These are phyloP conservation scores for Chironomus tepperi DNA, from an alignment of 1,140 invertebrate genomes.

Conservation along the genomic window DNA sequence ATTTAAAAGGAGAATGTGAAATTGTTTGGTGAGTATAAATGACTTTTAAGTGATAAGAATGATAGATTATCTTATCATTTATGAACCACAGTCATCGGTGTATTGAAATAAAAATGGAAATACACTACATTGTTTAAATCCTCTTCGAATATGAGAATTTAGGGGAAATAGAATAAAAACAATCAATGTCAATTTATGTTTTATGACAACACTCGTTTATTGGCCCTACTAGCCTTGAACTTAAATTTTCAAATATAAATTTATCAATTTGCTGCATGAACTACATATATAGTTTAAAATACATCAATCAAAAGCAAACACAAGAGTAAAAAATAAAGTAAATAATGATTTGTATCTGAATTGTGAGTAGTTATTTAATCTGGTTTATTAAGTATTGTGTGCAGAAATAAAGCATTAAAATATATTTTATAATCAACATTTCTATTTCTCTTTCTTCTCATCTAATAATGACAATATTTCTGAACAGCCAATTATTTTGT, in stretches of 20 bases:
- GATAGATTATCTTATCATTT: too few relatives aligned
- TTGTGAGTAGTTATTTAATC: too few relatives aligned
- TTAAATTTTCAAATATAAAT: neutral
- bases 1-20: neutral
- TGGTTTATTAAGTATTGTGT: neutral
- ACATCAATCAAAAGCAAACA: too few relatives aligned
- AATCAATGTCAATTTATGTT: neutral
- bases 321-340: too few relatives aligned
- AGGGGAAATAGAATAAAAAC: neutral
- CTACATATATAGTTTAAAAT: too few relatives aligned
- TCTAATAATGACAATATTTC: neutral
- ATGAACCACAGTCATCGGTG: too few relatives aligned
- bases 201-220: neutral
- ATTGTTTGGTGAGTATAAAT: too few relatives aligned
- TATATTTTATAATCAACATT: neutral
- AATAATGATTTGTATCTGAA: too few relatives aligned
- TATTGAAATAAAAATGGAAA: too few relatives aligned
- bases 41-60: too few relatives aligned
- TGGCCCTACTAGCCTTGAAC: neutral
- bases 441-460: neutral
- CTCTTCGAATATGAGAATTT: neutral
- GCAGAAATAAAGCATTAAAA: neutral
- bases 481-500: constrained; percentile 7
- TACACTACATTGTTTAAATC: too few relatives aligned
- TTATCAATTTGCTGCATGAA: too few relatives aligned